Base-by-base conservation (phyloP, 2,797 vertebrate species). In the Chaetophractus vellerosus region DNA sequence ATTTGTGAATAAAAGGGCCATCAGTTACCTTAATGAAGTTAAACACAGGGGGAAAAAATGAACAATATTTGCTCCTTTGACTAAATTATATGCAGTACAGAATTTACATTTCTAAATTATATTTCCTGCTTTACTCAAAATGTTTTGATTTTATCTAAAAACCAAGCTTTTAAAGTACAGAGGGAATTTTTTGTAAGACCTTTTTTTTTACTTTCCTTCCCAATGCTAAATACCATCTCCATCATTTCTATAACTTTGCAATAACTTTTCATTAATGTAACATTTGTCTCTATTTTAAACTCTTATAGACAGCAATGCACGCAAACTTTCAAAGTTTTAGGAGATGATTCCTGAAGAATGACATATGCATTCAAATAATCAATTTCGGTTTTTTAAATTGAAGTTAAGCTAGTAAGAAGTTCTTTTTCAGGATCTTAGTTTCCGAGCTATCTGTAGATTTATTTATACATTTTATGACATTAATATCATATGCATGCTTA, bases 101-200 rank as follows among this genome's bases (percentile, higher is more conserved):
- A 81, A 75, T 61, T 91, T 86, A 33, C 11, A 48, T 81, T 89
- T 94, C 59, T 87, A 83, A 94, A 93, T 66, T 72, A 19, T 21
- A 23, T 88, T 86, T 89, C 19, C 9, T 21, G 2, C n/a, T 90
- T 90, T 38, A 57, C 4, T 63, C 7, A 74, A 1, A 93, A 69
- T 90, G 26, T 75, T 96, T 90, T 72, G 2, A 78, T 71, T 33
- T 94, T 85, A 72, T 28, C 57, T 95, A 63, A 85, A 87, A 90
- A 55, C 2, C 31, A 84, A 68, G 28, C 36, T 93, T 94, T 96
- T 78, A 81, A 76, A 88, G 78, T 69, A 68, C 6, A 24, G 48
- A 75, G 41, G 61, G 75, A 81, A 31, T 78, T 57, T 26, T 90
- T 94, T 41, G 57, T 80, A 36, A 79, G 9, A 92, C 18, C 18